phyloP scores from a whole-genome alignment of 2,888 invertebrate genomes.

The Buathra laborator region DNA sequence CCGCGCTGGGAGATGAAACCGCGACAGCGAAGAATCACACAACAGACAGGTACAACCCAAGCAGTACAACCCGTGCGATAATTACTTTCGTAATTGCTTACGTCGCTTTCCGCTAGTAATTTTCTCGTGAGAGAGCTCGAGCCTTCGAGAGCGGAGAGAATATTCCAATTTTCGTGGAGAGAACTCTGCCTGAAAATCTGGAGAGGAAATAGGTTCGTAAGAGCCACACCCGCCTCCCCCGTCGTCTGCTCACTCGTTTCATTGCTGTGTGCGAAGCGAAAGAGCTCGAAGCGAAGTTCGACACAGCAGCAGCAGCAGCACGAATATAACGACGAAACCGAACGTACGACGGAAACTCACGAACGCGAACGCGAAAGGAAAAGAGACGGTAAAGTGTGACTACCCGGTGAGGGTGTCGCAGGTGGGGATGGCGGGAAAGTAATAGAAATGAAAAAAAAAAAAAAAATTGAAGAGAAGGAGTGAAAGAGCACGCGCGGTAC shows the following conservation, averaged over 20 bases:
- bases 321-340: conserved; percentile 18
- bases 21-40: conserved; percentile 12
- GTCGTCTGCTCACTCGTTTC: background rate
- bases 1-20: conserved; percentile 17
- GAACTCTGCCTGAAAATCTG: conserved; percentile 47
- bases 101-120: conserved; percentile 51
- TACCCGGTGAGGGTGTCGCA: conserved; percentile 8
- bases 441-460: conserved; percentile 17
- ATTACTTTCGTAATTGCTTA: conserved; percentile 61
- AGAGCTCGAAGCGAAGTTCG: conserved; percentile 22
- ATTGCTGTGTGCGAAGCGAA: conserved; percentile 1
- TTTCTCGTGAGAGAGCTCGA: conserved; percentile 25
- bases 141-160: conserved; percentile 40
- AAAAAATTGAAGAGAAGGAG: conserved; percentile 27
- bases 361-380: background rate
- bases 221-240: background rate
- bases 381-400: background rate
- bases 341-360: conserved; percentile 3
- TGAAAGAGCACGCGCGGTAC: conserved; percentile 60
- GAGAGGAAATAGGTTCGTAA: conserved; percentile 33
- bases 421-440: background rate
- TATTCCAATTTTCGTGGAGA: conserved; percentile 56
- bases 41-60: conserved; percentile 11
- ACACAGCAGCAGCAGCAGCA: conserved; percentile 1
- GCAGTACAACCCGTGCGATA: conserved; percentile 46